Conservation (phyloP, 2,797 vertebrate genomes). For the Menidia menidia region DNA sequence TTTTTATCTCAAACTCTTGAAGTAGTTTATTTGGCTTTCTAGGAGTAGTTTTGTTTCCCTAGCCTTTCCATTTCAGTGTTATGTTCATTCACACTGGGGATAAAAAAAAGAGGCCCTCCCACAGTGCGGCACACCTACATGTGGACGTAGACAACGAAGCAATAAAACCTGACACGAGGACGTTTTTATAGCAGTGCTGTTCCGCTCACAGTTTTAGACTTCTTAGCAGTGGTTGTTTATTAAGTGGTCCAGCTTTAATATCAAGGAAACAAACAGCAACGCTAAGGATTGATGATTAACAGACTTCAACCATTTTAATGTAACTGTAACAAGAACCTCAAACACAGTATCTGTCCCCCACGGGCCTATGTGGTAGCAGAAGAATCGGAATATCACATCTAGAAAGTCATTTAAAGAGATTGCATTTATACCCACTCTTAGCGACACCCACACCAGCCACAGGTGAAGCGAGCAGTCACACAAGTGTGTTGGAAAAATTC, state of each 20-base stretch:
- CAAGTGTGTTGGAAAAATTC: constrained; percentile 1
- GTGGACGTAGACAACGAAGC: neutral
- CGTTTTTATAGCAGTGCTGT: neutral
- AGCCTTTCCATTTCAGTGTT: neutral
- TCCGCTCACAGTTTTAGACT: neutral
- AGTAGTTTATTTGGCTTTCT: neutral
- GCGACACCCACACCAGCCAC: neutral
- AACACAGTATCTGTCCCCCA: neutral
- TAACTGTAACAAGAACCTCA: neutral
- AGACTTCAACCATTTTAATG: neutral
- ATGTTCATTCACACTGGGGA: neutral
- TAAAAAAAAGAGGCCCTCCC: neutral
- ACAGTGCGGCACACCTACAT: neutral
- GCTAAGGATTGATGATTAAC: neutral
- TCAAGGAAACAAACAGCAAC: neutral
- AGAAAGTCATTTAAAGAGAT: neutral
- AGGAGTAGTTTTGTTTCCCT: neutral
- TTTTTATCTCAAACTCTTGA: neutral
- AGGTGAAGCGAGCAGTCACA: neutral
- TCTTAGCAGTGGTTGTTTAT: neutral
- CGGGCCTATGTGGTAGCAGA: neutral
- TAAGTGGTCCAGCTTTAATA: neutral
- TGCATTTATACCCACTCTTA: neutral
- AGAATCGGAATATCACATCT: neutral
- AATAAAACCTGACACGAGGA: neutral